A percentile compares a stretch with the other conserved stretches of the same genome.
phyloP scores from a whole-genome alignment of 2,888 invertebrate genomes.

The Caenorhabditis becei region DNA sequence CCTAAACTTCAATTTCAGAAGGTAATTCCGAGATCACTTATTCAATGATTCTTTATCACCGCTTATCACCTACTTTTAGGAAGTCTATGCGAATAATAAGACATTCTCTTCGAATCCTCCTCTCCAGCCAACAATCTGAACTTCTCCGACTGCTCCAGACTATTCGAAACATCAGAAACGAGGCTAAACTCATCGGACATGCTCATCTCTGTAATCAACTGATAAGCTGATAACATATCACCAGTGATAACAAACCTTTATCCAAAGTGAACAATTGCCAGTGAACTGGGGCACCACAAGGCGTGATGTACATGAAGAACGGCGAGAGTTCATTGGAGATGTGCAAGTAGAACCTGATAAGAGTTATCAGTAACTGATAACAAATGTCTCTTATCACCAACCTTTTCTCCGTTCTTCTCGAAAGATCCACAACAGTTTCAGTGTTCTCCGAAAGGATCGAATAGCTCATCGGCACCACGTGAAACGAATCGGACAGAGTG shows the following conservation, averaged over 20 bases:
- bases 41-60: too few relatives aligned
- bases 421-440: conserved; percentile 38
- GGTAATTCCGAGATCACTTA: too few relatives aligned
- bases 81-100: conserved; percentile 66
- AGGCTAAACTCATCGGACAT: conserved; percentile 36
- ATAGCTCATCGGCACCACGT: conserved; percentile 25
- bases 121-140: conserved; percentile 73
- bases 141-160: conserved; percentile 42
- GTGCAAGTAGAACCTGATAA: conserved; percentile 47
- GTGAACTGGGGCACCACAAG: conserved; percentile 73
- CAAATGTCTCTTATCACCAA: conserved; percentile 1
- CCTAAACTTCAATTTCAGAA: too few relatives aligned
- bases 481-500: conserved; percentile 19
- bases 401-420: conserved; percentile 39
- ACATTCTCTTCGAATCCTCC: conserved; percentile 73
- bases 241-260: too few relatives aligned
- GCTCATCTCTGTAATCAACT: conserved; percentile 11
- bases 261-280: conserved; percentile 70
- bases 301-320: conserved; percentile 71
- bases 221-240: too few relatives aligned
- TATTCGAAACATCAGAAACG: conserved; percentile 23
- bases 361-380: neutral
- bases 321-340: conserved; percentile 39
- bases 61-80: conserved; percentile 61
- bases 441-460: conserved; percentile 45